A percentile compares a stretch with the other conserved stretches of the same genome.
Evolutionary conservation across 2,113 vertebrate species (phyloP).

Genomic region (Lota lota): DNA sequence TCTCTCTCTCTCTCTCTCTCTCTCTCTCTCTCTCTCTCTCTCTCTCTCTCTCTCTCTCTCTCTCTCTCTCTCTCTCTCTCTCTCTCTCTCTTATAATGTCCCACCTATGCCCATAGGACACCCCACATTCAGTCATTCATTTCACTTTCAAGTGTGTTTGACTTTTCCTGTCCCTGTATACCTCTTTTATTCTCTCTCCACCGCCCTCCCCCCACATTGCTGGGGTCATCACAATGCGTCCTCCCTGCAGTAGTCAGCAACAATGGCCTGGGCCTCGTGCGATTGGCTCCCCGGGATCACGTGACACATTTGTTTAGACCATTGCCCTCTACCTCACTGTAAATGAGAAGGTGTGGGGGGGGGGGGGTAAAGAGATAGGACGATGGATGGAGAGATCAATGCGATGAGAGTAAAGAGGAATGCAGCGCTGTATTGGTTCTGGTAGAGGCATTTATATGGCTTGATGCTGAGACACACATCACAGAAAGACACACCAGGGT

Average conservation of each 20-base stretch:
- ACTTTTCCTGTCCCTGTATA: background rate
- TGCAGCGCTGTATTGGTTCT: background rate
- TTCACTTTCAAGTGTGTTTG: background rate
- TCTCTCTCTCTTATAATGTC: background rate
- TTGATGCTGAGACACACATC: background rate
- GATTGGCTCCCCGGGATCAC: slow-evolving; percentile 28
- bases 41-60: background rate
- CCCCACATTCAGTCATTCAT: slow-evolving; percentile 1
- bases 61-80: background rate
- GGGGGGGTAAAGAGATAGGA: background rate
- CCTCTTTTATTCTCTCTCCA: background rate
- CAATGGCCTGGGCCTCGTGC: slow-evolving; percentile 22
- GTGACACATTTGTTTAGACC: slow-evolving; percentile 59
- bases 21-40: background rate
- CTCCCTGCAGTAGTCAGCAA: slow-evolving; percentile 60
- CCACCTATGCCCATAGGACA: background rate
- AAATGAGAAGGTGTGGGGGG: background rate
- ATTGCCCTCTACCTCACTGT: slow-evolving; percentile 42
- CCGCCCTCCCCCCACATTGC: slow-evolving; percentile 26
- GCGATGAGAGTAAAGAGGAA: slow-evolving; percentile 1
- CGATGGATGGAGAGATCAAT: background rate
- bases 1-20: background rate
- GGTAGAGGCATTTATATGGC: background rate
- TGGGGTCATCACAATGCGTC: slow-evolving; percentile 47
- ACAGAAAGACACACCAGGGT: no score